Base-by-base conservation (phyloP, 64 coral and sea anemone genomes). In the Acropora yongei region DNA sequence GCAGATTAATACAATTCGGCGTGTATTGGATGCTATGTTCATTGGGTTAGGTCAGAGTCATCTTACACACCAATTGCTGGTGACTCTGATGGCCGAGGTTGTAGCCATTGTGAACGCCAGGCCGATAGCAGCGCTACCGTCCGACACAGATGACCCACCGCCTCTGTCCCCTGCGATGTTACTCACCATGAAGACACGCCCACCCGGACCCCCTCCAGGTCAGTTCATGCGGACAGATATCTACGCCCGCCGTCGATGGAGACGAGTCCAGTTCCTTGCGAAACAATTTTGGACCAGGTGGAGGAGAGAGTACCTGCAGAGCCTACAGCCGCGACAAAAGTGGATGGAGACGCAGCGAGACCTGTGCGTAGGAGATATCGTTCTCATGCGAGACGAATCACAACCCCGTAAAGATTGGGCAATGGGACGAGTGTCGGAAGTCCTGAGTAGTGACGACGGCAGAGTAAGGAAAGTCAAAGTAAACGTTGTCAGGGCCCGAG, bases 151-250 rank as follows among this genome's bases (percentile, higher is more conserved):
- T 66, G 48, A 92, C 47, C 90, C 80, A 43, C 68, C 67, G 18
- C 90, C 90, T 1, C 65, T 92, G 74, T 92, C 51, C 51, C 51
- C 51, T 55, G 51, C 51, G 51, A 55, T 55, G 51, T 55, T 55
- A 55, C 51, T 55, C 90, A 4, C 90, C 69, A 7, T 50, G 68
- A 91, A 91, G 68, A 61, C 78, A 53, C 79, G 80, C 7, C 89
- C 79, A n/a, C 46, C 77, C 44, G 88, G 88, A 80, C 88, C 88
- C 77, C 76, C 88, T 68, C 76, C 88, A 57, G 88, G 88, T 8
- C 20, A 80, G 55, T 90, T 90, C 76, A 16, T 88, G 8, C 72
- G 14, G 4, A 8, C 68, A 39, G 72, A 88, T 47, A 51, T 88
- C 45, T 88, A 88, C 11, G 86, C 72, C 4, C 86, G 72, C 39